Conservation (phyloP, 2,888 invertebrate species). For the Lacanobia wlatinum region DNA sequence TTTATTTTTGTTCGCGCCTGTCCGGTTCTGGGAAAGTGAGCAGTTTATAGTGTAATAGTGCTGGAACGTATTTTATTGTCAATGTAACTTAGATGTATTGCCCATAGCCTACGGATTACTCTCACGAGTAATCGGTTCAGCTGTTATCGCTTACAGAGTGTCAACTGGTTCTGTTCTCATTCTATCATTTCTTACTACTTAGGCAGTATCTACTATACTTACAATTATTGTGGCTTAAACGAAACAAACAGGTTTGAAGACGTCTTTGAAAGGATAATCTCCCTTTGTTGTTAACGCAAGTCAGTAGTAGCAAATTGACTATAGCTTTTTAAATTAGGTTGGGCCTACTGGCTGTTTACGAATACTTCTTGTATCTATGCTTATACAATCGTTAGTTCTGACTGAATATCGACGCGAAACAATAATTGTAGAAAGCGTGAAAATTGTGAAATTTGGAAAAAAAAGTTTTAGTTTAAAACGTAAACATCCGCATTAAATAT, state of each 20-base stretch:
- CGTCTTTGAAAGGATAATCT: background rate
- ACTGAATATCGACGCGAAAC: too few relatives aligned
- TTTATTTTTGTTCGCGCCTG: conserved; percentile 53
- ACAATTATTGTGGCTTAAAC: background rate
- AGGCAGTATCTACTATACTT: too few relatives aligned
- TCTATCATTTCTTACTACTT: background rate
- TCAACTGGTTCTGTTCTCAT: background rate
- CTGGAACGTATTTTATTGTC: conserved; percentile 15
- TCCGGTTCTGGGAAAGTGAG: conserved; percentile 40
- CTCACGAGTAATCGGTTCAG: conserved; percentile 11
- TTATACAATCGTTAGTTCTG: too few relatives aligned
- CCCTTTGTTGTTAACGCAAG: background rate
- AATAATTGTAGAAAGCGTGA: too few relatives aligned
- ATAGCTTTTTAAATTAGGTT: background rate
- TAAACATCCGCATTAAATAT: too few relatives aligned
- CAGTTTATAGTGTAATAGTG: conserved; percentile 10
- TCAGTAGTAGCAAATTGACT: background rate
- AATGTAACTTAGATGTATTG: conserved; percentile 31
- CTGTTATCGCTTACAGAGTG: background rate
- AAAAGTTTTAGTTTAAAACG: too few relatives aligned
- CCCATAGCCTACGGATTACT: background rate
- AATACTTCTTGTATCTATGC: too few relatives aligned
- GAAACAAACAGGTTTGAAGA: background rate
- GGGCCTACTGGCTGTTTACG: background rate
- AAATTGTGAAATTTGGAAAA: too few relatives aligned